phyloP scores from a whole-genome alignment of 2,113 vertebrate genomes.

The Nesoenas mayeri region DNA sequence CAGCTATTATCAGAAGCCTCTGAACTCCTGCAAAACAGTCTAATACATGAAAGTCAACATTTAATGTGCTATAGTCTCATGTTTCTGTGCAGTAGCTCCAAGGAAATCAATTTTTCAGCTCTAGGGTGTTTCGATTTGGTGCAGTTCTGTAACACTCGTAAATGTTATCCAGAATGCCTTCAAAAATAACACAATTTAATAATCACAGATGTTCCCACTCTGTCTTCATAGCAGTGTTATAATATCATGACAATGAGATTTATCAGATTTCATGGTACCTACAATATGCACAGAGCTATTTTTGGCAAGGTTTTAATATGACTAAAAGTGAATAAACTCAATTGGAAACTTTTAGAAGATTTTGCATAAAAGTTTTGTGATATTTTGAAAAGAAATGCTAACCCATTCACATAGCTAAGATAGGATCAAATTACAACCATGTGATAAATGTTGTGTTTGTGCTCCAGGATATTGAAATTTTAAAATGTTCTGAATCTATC shows the following conservation, averaged over 20 bases:
- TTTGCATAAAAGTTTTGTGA: background rate
- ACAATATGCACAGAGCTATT: background rate
- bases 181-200: conserved; percentile 65
- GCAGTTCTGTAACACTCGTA: conserved; percentile 18
- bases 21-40: background rate
- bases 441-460: background rate
- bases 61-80: conserved; percentile 20
- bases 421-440: background rate
- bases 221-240: conserved; percentile 47
- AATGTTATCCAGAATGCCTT: conserved; percentile 37
- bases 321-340: conserved; percentile 9
- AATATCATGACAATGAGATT: conserved; percentile 58
- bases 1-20: background rate
- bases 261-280: conserved; percentile 52
- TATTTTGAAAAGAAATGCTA: background rate
- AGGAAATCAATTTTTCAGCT: conserved; percentile 63
- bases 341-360: conserved; percentile 3
- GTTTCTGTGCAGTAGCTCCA: conserved; percentile 20
- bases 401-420: background rate
- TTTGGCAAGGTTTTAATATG: conserved; percentile 9
- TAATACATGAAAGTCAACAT: conserved; percentile 47
- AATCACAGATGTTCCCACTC: conserved; percentile 61
- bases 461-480: background rate
- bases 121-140: conserved; percentile 23
- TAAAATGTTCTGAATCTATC: background rate